Evolutionary conservation across 2,888 invertebrate genomes (phyloP).

Genomic region (Stegophylla sp.): DNA sequence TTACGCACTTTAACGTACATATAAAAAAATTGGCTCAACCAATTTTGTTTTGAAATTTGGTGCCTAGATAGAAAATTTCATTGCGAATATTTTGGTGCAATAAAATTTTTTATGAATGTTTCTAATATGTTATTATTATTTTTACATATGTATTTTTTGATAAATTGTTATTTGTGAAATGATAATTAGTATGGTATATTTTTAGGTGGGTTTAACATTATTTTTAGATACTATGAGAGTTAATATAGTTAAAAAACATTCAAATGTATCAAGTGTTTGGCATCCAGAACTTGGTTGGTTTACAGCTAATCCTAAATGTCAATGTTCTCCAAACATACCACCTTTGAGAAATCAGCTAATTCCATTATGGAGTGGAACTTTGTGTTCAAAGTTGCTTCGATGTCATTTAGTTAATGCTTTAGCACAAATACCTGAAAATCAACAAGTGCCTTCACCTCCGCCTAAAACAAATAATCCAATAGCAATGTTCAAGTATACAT

Average conservation of each 20-base stretch:
- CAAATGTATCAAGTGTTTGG: conserved; percentile 92
- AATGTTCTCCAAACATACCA: conserved; percentile 65
- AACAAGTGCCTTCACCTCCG: conserved; percentile 60
- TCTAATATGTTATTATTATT: no score
- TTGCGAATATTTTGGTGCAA: no score
- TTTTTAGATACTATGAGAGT: conserved; percentile 89
- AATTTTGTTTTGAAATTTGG: no score
- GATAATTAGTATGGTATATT: conserved; percentile 56
- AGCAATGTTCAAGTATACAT: conserved; percentile 59
- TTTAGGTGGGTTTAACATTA: conserved; percentile 81
- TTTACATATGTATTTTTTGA: no score
- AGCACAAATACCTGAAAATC: conserved; percentile 62
- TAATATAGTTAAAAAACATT: conserved; percentile 86
- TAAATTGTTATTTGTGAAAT: no score
- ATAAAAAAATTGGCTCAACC: no score
- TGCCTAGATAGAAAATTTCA: no score
- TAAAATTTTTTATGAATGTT: no score
- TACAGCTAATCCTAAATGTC: conserved; percentile 69
- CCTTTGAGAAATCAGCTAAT: conserved; percentile 75
- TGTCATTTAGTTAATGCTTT: conserved; percentile 67
- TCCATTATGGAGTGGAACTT: conserved; percentile 72
- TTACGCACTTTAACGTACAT: no score
- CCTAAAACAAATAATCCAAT: conserved; percentile 57
- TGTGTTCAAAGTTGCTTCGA: conserved; percentile 63
- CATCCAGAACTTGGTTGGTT: conserved; percentile 98